Conservation (phyloP, 2,113 vertebrate genomes). For the Agelaius tricolor region DNA sequence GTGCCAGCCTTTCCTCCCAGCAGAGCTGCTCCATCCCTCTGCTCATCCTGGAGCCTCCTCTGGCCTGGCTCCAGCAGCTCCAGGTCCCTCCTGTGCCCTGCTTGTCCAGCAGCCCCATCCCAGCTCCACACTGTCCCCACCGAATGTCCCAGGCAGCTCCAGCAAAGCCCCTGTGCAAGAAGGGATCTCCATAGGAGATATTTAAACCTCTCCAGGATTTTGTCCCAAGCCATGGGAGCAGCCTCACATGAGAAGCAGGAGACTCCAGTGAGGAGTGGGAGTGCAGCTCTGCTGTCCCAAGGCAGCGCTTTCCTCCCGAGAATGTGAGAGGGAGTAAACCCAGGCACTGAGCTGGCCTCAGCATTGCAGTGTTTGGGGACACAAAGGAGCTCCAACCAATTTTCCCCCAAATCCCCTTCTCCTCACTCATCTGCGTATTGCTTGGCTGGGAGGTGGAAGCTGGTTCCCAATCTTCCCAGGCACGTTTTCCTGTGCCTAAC, state of each 20-base stretch:
- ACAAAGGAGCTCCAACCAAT: neutral
- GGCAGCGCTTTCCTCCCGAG: accelerated
- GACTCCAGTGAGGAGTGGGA: neutral
- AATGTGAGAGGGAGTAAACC: neutral
- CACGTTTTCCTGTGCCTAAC: neutral
- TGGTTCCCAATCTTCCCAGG: neutral
- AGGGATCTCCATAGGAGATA: accelerated
- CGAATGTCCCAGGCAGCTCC: neutral
- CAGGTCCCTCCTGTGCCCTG: accelerated
- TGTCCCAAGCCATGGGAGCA: neutral
- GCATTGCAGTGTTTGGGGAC: accelerated
- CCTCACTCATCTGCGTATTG: neutral
- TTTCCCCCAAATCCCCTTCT: neutral
- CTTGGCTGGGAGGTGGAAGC: neutral
- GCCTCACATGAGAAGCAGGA: neutral
- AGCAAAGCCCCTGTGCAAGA: neutral
- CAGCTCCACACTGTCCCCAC: accelerated
- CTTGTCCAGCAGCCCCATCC: neutral
- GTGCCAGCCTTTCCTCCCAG: neutral
- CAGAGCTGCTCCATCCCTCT: neutral
- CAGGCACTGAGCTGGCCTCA: neutral
- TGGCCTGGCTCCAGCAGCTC: neutral
- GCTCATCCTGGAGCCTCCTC: neutral
- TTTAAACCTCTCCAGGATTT: neutral
- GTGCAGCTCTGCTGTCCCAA: neutral